These are phyloP conservation scores for Chrysoperla carnea DNA, from an alignment of 1,140 invertebrate genomes.

Conservation along the genomic window DNA sequence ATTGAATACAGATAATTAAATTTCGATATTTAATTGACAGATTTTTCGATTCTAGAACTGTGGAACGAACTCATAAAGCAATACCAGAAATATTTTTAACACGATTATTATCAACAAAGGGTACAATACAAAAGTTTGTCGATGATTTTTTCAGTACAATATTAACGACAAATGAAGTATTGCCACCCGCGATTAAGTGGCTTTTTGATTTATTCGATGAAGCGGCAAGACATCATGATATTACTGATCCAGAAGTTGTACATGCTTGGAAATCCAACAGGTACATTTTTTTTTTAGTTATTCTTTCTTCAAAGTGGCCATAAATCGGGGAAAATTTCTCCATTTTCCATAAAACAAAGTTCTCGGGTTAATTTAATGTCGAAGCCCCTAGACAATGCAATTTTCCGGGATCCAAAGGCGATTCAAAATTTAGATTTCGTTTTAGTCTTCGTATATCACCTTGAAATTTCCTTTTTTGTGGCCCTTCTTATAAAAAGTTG, in stretches of 20 bases:
- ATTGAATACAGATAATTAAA: too few relatives aligned
- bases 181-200: constrained; percentile 89
- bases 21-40: too few relatives aligned
- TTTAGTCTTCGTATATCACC: too few relatives aligned
- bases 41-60: constrained; percentile 26
- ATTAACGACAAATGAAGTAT: constrained; percentile 70
- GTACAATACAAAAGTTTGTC: constrained; percentile 91
- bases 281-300: constrained; percentile 12
- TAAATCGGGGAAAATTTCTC: too few relatives aligned
- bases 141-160: constrained; percentile 88
- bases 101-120: constrained; percentile 80
- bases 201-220: constrained; percentile 88
- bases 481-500: too few relatives aligned
- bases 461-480: too few relatives aligned
- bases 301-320: neutral
- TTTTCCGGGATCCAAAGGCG: too few relatives aligned
- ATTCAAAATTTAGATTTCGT: too few relatives aligned
- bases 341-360: too few relatives aligned
- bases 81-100: constrained; percentile 94
- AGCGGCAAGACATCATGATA: constrained; percentile 66
- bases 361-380: too few relatives aligned
- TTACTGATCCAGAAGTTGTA: constrained; percentile 74
- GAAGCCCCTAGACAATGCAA: too few relatives aligned
- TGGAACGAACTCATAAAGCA: constrained; percentile 70
- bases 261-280: constrained; percentile 93